Conservation (phyloP, 2,888 invertebrate species). For the Prosopocoilus inquinatus region DNA sequence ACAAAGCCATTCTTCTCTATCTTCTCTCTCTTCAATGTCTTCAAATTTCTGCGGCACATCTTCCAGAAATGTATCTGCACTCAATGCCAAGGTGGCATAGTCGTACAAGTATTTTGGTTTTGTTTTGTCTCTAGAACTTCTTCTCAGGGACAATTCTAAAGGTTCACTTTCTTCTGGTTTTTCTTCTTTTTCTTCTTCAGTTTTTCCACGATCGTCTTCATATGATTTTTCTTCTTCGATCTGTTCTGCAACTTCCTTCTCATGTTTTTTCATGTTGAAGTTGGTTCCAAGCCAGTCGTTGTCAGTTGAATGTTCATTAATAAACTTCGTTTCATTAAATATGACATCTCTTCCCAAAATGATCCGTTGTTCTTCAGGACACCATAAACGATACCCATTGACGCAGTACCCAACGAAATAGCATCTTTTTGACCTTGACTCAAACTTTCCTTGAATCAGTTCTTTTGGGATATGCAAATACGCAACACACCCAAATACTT, state of each 20-base stretch:
- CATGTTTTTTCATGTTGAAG: background rate
- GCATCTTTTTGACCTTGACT: background rate
- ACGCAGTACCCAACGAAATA: background rate
- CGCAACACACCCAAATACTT: background rate
- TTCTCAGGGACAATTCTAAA: background rate
- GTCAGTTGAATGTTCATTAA: background rate
- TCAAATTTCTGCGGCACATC: constrained; percentile 4
- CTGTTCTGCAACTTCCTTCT: background rate
- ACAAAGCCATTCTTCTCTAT: background rate
- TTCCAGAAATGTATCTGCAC: background rate
- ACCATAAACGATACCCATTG: background rate
- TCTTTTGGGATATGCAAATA: background rate
- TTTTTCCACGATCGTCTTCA: background rate
- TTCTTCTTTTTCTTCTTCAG: background rate
- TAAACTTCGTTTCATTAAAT: background rate
- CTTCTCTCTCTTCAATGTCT: background rate
- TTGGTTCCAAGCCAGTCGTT: background rate
- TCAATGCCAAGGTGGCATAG: background rate
- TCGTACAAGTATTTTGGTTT: background rate
- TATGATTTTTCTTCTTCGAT: background rate
- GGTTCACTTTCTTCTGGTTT: background rate
- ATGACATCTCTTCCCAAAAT: background rate
- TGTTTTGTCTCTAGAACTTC: background rate
- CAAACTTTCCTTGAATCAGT: background rate
- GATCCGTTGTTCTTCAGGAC: background rate